Evolutionary conservation across 2,888 invertebrate genomes (phyloP).

Genomic region (Chaetogeoica ovagalla): DNA sequence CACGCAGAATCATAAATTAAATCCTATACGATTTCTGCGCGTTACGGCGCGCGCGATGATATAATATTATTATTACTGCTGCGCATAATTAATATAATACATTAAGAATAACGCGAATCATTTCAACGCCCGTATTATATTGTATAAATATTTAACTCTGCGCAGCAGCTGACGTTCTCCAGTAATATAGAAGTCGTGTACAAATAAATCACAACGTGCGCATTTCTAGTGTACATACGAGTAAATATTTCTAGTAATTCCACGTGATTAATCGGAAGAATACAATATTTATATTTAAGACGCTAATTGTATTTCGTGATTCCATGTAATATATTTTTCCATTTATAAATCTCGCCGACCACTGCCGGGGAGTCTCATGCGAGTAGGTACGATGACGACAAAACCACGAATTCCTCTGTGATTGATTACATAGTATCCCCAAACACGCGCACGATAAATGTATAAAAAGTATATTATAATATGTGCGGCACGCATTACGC

Average conservation of each 20-base stretch:
- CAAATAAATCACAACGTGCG: background rate
- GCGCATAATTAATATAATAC: too few species aligned
- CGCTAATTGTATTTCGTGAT: background rate
- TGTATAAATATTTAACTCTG: background rate
- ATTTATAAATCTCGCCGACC: background rate
- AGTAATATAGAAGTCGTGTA: background rate
- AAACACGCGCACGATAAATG: slow-evolving; percentile 2
- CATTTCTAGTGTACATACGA: too few species aligned
- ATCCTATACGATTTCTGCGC: too few species aligned
- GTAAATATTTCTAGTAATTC: background rate
- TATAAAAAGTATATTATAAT: too few species aligned
- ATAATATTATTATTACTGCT: too few species aligned
- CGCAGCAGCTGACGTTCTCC: background rate
- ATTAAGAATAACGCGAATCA: background rate
- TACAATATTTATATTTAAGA: background rate
- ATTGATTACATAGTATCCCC: slow-evolving; percentile 26
- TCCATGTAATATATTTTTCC: slow-evolving; percentile 5
- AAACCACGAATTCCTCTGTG: background rate
- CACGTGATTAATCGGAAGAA: background rate
- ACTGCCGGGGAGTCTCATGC: too few species aligned
- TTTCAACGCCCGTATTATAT: background rate
- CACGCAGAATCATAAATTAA: too few species aligned
- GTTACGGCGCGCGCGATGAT: too few species aligned
- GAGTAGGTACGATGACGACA: too few species aligned
- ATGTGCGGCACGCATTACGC: background rate